Evolutionary conservation across 2,113 vertebrate genomes (phyloP), one percentile per base, ranked within the genome.

Genomic region (Paradoxurus hermaphroditus): DNA sequence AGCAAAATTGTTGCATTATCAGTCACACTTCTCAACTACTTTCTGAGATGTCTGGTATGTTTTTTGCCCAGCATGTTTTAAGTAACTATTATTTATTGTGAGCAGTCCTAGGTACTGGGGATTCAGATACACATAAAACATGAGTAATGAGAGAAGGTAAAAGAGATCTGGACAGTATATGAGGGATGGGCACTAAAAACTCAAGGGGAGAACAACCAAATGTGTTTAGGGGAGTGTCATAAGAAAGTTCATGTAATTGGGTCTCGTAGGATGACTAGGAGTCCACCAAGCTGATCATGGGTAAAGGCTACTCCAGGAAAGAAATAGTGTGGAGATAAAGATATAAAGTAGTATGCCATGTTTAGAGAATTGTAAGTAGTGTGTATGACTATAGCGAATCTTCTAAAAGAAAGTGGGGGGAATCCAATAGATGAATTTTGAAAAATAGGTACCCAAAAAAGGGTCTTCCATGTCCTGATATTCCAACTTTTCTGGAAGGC

Each of bases 1-100:
- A 97, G 91, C 96, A 98, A 98, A 98, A 86, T 70, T 93, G 65
- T 95, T 91, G 81, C 84, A 97, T 89, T 79, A 39, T 95, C 94
- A 96, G 95, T 87, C 15, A 5, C 51, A 79, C 29, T 1, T 97
- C 95, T 94, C 97, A 97, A 91, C 68, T 97, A 96, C 97, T 87
- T 97, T 92, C 93, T 86, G 31, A 34, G 68, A 65, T n/a, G 1
- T 75, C 83, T 77, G 59, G 36, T 67, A 5, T 9, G 49, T 13
- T 72, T 8, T 53, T 94, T 62, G 87, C 4, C 13, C 49, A 89
- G 21, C 4, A 46, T 81, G 14, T 36, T 75, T 3, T 77, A 3
- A 89, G 5, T 93, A 63, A 68, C 9, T 86, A 44, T 41, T 62
- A 27, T n/a, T 73, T 91, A 85, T 85, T 36, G 56, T 41, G 27